These are phyloP conservation scores for Peromyscus polionotus DNA, from an alignment of 2,113 vertebrate genomes.

Conservation along the genomic window DNA sequence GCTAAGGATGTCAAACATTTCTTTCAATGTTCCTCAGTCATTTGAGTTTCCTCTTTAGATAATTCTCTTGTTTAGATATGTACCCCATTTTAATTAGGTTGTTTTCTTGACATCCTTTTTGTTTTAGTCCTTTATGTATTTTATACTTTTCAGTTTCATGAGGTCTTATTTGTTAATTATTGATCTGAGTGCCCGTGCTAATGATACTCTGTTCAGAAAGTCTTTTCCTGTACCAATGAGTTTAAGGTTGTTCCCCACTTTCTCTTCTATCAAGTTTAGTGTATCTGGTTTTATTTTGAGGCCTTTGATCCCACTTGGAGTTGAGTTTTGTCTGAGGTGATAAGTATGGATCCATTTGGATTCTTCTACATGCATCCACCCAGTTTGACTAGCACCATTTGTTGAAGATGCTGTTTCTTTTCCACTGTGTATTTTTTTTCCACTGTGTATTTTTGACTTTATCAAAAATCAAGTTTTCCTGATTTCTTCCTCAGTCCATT, in stretches of 20 bases:
- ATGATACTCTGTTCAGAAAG: background rate
- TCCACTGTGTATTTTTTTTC: background rate
- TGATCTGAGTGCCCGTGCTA: background rate
- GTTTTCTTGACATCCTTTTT: background rate
- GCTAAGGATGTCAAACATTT: background rate
- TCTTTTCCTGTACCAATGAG: background rate
- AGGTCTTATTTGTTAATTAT: background rate
- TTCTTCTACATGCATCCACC: background rate
- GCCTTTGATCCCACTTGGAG: background rate
- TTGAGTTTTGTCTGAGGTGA: background rate
- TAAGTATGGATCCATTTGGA: background rate
- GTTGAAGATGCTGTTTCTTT: background rate
- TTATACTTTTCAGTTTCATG: background rate
- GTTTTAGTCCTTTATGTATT: background rate
- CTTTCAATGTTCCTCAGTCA: background rate
- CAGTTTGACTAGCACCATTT: background rate
- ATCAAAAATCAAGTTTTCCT: background rate
- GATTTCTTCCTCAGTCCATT: background rate
- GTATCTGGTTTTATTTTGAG: background rate
- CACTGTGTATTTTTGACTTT: background rate
- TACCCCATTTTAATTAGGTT: background rate
- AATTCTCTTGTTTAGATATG: background rate
- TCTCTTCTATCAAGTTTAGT: background rate
- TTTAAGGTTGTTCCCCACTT: background rate
- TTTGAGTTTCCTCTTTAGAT: background rate